These are phyloP conservation scores for Calvadosia cruxmelitensis DNA, from an alignment of 30 jellyfish, hydroid and myxozoan species.

Conservation along the genomic window DNA sequence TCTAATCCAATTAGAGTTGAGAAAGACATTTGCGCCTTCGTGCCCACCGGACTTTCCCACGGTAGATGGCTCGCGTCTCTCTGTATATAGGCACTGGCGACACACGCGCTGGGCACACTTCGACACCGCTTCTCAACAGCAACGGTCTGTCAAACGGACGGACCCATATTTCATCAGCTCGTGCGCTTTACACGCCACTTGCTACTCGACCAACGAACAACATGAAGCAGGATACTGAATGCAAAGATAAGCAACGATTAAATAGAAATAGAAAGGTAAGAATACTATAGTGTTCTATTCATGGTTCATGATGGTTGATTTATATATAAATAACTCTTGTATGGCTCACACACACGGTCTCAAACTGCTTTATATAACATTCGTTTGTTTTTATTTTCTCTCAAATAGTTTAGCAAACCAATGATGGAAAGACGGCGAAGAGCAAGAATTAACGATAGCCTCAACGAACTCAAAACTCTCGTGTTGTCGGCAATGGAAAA, in stretches of 20 bases:
- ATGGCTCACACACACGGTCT: too few species aligned
- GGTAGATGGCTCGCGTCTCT: slow-evolving; percentile 57
- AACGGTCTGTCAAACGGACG: slow-evolving; percentile 4
- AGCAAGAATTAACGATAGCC: slow-evolving; percentile 70
- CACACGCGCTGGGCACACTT: slow-evolving; percentile 90
- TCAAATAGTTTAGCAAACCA: slow-evolving; percentile 59
- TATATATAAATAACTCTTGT: too few species aligned
- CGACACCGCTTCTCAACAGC: slow-evolving; percentile 16
- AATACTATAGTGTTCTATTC: background rate
- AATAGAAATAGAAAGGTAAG: background rate
- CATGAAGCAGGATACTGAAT: background rate
- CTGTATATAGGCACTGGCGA: slow-evolving; percentile 21
- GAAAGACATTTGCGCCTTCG: slow-evolving; percentile 44
- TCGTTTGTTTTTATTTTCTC: slow-evolving; percentile 4
- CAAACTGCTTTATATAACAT: too few species aligned
- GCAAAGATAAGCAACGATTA: background rate
- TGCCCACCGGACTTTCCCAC: slow-evolving; percentile 62
- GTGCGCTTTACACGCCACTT: background rate
- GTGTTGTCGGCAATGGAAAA: slow-evolving; percentile 51
- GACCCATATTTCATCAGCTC: background rate
- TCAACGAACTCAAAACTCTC: slow-evolving; percentile 44
- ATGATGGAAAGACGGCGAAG: slow-evolving; percentile 67
- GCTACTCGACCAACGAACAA: background rate
- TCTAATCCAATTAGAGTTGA: slow-evolving; percentile 53
- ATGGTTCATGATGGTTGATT: too few species aligned